phyloP scores from a whole-genome alignment of 2,797 vertebrate species.

The Bovichtus diacanthus region DNA sequence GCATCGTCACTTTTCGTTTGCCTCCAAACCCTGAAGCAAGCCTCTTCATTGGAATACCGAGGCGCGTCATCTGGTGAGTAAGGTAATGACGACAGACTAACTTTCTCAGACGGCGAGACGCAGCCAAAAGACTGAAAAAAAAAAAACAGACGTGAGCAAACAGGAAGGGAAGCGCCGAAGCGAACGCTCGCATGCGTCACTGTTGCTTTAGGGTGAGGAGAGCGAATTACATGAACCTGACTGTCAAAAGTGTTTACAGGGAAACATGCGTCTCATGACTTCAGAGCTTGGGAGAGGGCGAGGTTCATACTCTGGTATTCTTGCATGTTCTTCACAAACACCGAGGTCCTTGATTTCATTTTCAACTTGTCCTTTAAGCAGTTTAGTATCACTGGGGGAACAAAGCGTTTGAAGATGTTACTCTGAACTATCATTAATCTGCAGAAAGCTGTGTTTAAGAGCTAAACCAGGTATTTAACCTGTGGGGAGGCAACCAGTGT shows the following conservation, averaged over 20 bases:
- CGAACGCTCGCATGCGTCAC: constrained; percentile 32
- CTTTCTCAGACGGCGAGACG: constrained; percentile 41
- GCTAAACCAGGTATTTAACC: constrained; percentile 17
- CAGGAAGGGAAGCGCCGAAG: constrained; percentile 8
- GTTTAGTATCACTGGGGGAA: neutral
- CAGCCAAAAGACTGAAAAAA: neutral
- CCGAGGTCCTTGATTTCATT: constrained; percentile 2
- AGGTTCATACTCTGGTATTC: constrained; percentile 17
- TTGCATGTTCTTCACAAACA: constrained; percentile 17
- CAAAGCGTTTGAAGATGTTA: constrained; percentile 1
- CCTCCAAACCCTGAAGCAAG: constrained; percentile 18
- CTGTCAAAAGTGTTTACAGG: constrained; percentile 50
- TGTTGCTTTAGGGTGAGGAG: constrained; percentile 33
- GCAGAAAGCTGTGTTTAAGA: constrained; percentile 38
- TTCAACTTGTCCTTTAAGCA: constrained; percentile 1
- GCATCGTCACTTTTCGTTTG: constrained; percentile 27
- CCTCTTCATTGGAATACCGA: constrained; percentile 9
- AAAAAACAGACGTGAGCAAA: constrained; percentile 54
- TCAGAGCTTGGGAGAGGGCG: constrained; percentile 38
- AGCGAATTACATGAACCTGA: constrained; percentile 28
- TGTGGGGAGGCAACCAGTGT: constrained; percentile 7
- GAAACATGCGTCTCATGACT: constrained; percentile 28
- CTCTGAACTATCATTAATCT: constrained; percentile 19
- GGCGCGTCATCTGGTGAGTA: constrained; percentile 62
- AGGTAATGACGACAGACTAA: constrained; percentile 10